Evolutionary conservation across 2,113 vertebrate genomes (phyloP).

Genomic region (Aramus guarauna): DNA sequence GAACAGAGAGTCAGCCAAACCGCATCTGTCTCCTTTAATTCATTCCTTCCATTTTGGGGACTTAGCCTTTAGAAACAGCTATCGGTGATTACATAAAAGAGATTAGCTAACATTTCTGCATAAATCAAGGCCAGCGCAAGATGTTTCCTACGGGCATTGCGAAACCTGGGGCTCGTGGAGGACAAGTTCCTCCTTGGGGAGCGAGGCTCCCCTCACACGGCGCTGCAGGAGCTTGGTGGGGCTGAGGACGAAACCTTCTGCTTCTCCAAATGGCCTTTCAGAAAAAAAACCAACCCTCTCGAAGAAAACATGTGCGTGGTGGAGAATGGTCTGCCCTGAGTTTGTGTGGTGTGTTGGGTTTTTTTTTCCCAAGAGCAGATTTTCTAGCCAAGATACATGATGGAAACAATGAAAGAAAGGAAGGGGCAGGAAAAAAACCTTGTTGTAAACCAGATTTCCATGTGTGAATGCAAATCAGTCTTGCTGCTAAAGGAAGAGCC

Average conservation of each 20-base stretch:
- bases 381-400: not conserved
- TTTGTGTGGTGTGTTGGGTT: not conserved
- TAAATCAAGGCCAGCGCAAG: constrained; percentile 68
- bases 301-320: not conserved
- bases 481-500: constrained; percentile 17
- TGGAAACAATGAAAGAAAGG: constrained; percentile 26
- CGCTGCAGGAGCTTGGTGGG: not conserved
- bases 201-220: not conserved
- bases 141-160: constrained; percentile 65
- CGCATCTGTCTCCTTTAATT: constrained; percentile 25
- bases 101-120: constrained; percentile 68
- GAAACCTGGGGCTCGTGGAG: constrained; percentile 46
- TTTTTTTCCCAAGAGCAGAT: not conserved
- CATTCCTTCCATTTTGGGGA: constrained; percentile 43
- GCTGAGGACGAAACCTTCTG: not conserved
- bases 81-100: constrained; percentile 67
- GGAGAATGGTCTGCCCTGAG: not conserved
- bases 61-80: constrained; percentile 53
- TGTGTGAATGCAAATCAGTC: constrained; percentile 26
- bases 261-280: not conserved
- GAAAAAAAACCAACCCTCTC: not conserved
- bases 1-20: not conserved
- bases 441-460: constrained; percentile 25
- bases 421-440: not conserved
- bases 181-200: constrained; percentile 53